Base-by-base conservation (phyloP, 2,797 vertebrate species). In the Phoeniculus purpureus region DNA sequence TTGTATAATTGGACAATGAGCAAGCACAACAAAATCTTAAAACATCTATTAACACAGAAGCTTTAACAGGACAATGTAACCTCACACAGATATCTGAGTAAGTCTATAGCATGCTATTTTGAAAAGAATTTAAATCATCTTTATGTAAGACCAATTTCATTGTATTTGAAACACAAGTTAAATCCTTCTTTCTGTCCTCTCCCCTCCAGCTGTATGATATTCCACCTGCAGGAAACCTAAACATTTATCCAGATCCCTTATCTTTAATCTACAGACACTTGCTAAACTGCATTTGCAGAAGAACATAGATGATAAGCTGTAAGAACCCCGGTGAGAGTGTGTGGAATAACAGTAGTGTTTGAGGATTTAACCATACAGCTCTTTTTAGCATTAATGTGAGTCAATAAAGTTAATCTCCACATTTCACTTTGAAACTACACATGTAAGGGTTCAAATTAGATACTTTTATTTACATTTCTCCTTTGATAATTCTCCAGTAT, bases 1-100 rank as follows among this genome's bases (percentile, higher is more conserved):
- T 37, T 8, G 37, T 37, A 37, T 87, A 94, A 92, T 22, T 89
- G 45, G 75, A 85, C 95, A 94, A 87, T 23, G 17, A 88, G 23
- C 27, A 80, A 78, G 40, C 22, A 68, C 13, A 25, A 58, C 75
- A 51, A 34, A 58, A 51, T 66, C 34, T 85, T 26, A 83, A 91
- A 89, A 45, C 20, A 80, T 15, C 17, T 85, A 75, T 91, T 81
- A 11, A 14, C 20, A 61, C 14, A 72, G 48, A 58, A 93, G 51
- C 3, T 71, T 71, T 56, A 61, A 26, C 4, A 80, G 11, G 15
- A 65, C 14, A 37, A 2, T 64, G 15, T 31, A 86, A 32, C 20
- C 20, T 76, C 59, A 40, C 25, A 51, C 6, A 47, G 3, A 55
- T 9, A 5, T 80, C 61, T 61, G 32, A 73, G 85, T 16, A 51